Conservation (phyloP, 1,140 invertebrate genomes). For the Neelides sp. region DNA sequence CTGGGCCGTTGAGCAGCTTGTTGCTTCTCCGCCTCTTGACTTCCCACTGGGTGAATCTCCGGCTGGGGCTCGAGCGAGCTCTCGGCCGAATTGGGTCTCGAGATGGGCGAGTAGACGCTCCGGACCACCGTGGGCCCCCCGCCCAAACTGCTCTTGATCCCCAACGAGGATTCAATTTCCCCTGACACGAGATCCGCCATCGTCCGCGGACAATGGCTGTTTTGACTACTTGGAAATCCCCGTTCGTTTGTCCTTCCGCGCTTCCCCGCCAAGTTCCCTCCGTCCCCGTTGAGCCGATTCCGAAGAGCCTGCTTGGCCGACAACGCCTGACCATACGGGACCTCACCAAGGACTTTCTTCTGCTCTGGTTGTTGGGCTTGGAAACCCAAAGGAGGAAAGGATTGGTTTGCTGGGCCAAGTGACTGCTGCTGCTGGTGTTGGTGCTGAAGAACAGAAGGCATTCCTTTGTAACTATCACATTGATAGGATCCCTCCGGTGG, state of each 20-base stretch:
- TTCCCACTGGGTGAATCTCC: background rate
- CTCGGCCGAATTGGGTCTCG: conserved; percentile 44
- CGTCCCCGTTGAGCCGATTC: too few species aligned
- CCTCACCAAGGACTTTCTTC: conserved; percentile 3
- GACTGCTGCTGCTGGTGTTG: too few species aligned
- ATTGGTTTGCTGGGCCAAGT: too few species aligned
- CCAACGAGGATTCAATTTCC: conserved; percentile 73
- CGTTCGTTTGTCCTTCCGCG: background rate
- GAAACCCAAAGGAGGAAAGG: too few species aligned
- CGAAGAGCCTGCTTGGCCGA: too few species aligned
- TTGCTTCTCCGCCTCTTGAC: background rate
- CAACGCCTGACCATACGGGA: too few species aligned
- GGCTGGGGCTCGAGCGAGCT: background rate
- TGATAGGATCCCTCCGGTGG: too few species aligned
- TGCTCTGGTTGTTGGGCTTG: conserved; percentile 1
- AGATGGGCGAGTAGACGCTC: conserved; percentile 53
- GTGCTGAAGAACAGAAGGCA: too few species aligned
- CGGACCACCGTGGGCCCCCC: background rate
- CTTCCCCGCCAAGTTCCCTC: conserved; percentile 1
- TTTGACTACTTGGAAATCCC: too few species aligned
- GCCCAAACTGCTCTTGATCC: conserved; percentile 42
- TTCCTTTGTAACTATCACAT: too few species aligned
- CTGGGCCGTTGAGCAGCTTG: conserved; percentile 3
- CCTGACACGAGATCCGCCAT: conserved; percentile 54
- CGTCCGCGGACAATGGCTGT: conserved; percentile 7